Base-by-base conservation (phyloP, 2,113 vertebrate species). In the Lethenteron camtschaticum region DNA sequence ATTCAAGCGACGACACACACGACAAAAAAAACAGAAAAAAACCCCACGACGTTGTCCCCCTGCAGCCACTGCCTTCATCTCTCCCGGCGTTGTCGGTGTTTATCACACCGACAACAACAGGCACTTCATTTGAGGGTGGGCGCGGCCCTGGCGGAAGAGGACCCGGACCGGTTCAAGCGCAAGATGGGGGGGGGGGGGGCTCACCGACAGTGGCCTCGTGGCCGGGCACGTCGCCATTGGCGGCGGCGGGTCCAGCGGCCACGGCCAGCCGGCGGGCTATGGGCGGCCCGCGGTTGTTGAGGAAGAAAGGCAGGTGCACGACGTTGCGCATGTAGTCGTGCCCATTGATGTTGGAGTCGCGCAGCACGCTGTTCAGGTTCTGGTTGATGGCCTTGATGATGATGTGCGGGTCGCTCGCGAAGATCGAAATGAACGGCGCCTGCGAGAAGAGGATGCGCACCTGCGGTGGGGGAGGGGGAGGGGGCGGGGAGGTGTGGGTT, bases 341-440 rank as follows among this genome's bases (percentile, higher is more conserved):
- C 3, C 94, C 94, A 2, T 99, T 99, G 77, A 99, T 99, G 78
- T 99, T 97, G 18, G 94, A 99, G 75, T 99, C 94, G 18, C 90
- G 85, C 2, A 99, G 82, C 72, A 99, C 94, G 3, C 90, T 96
- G 75, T 87, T 96, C 70, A 99, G 87, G 80, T 99, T 99, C 81
- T 99, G 92, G 79, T 99, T 99, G 77, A 99, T 95, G 55, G 94
- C 94, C 77, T 99, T 99, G 74, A 99, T 99, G 70, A 99, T 99
- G 63, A 99, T 99, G 73, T 99, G 94, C 1, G 94, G 92, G 72
- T 99, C 94, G 69, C 94, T 99, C 58, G 92, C 94, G 78, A 99
- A 99, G 77, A 99, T 86, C 73, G 94, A 90, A 75, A 99, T 96
- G 73, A 96, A 99, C 0, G 94, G 94, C 12, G 91, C 94, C 77